phyloP scores from a whole-genome alignment of 2,113 vertebrate species.

The Elephas maximus region DNA sequence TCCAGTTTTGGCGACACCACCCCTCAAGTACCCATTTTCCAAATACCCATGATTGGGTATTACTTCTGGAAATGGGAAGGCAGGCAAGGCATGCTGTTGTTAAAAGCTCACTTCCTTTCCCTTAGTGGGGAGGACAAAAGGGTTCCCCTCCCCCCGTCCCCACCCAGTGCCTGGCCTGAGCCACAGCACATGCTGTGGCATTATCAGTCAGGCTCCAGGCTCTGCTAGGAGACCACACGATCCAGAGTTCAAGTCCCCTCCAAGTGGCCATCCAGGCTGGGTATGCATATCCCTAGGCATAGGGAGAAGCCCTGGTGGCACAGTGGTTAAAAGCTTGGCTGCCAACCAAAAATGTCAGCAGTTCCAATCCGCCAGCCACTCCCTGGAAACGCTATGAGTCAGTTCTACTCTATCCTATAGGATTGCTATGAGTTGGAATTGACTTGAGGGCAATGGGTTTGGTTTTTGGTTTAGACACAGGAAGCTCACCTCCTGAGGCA shows the following conservation, averaged over 20 bases:
- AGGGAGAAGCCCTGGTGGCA: not conserved
- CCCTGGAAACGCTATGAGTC: too few relatives aligned
- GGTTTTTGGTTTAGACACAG: too few relatives aligned
- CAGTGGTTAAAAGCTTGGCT: too few relatives aligned
- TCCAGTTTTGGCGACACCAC: not conserved
- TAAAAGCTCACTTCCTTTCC: not conserved
- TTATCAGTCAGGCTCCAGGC: not conserved
- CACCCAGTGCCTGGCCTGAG: not conserved
- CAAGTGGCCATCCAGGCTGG: not conserved
- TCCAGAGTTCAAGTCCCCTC: not conserved
- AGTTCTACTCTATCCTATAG: too few relatives aligned
- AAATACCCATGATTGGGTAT: fast-evolving
- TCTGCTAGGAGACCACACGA: not conserved
- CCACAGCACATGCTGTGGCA: not conserved
- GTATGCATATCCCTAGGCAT: not conserved
- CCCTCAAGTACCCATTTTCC: not conserved
- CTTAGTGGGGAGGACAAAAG: not conserved
- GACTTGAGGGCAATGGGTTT: too few relatives aligned
- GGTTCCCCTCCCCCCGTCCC: not conserved
- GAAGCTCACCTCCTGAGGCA: not conserved
- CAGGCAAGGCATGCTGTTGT: not conserved
- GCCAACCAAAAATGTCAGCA: too few relatives aligned
- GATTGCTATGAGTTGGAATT: too few relatives aligned
- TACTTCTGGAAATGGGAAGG: not conserved
- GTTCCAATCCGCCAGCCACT: too few relatives aligned